Conservation (phyloP, 2,888 invertebrate genomes). For the Iselma pallidipennis region DNA sequence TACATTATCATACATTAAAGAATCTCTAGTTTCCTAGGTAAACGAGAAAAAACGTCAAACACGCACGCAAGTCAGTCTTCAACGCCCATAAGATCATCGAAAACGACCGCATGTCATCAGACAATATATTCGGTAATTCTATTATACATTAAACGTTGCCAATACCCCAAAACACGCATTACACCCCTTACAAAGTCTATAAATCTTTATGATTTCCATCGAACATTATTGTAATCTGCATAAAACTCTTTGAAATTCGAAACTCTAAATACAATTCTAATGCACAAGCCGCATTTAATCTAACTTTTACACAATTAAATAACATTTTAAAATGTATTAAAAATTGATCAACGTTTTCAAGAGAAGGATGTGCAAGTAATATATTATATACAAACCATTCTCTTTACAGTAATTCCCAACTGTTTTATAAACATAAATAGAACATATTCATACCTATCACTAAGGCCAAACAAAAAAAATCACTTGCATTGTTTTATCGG, state of each 20-base stretch:
- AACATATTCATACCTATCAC: too few species aligned
- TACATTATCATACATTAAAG: slow-evolving; percentile 25
- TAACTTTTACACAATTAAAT: not conserved
- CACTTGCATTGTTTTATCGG: not conserved
- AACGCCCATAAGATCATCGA: not conserved
- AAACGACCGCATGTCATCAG: not conserved
- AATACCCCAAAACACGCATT: not conserved
- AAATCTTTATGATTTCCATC: not conserved
- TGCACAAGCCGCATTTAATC: not conserved
- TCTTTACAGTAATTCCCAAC: too few species aligned
- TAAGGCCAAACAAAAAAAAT: too few species aligned
- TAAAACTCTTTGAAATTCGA: not conserved
- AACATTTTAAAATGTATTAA: not conserved
- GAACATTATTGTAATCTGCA: not conserved
- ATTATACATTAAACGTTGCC: too few species aligned
- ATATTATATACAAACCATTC: not conserved
- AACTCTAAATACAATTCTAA: not conserved
- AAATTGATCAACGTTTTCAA: not conserved
- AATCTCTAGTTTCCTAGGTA: slow-evolving; percentile 17
- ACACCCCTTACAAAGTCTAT: not conserved
- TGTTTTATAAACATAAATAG: too few species aligned
- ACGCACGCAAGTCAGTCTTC: not conserved
- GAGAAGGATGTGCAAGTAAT: not conserved
- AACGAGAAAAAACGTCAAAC: slow-evolving; percentile 17
- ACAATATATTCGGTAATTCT: not conserved